A percentile compares a stretch with the other conserved stretches of the same genome.
Evolutionary conservation across 2,888 invertebrate genomes (phyloP).

Genomic region (Drosophila niveifrons): DNA sequence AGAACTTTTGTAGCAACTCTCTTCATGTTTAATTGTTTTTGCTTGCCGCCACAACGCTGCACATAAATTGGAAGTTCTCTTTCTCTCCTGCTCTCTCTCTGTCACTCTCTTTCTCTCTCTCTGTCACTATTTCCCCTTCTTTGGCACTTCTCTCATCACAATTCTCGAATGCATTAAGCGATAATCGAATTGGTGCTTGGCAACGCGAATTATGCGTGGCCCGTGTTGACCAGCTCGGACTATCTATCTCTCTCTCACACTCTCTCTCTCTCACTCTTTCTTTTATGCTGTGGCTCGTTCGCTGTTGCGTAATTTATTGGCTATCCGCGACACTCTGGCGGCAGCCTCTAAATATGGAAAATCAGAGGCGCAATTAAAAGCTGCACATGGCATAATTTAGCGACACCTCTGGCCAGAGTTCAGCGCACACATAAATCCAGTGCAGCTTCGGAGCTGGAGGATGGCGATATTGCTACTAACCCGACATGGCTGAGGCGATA

Average conservation of each 20-base stretch:
- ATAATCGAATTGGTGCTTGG: constrained; percentile 63
- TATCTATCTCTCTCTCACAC: background rate
- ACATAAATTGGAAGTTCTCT: constrained; percentile 36
- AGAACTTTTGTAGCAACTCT: constrained; percentile 7
- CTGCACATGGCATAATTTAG: constrained; percentile 77
- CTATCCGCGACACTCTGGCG: constrained; percentile 15
- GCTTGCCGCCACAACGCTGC: constrained; percentile 15
- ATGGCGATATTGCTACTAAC: constrained; percentile 51
- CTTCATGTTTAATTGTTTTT: constrained; percentile 14
- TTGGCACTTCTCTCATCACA: background rate
- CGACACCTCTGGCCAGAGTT: constrained; percentile 58
- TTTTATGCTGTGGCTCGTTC: background rate
- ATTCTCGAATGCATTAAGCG: constrained; percentile 38
- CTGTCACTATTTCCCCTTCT: background rate
- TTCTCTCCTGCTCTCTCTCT: background rate
- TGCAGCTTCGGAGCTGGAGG: background rate
- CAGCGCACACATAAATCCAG: constrained; percentile 56
- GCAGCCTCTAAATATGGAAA: constrained; percentile 60
- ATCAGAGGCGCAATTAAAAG: constrained; percentile 72
- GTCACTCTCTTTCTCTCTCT: background rate
- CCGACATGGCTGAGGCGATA: constrained; percentile 71
- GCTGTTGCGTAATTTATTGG: constrained; percentile 55
- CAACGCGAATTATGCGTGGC: constrained; percentile 51
- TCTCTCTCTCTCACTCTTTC: too few species aligned
- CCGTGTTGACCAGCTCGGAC: constrained; percentile 23